phyloP scores from a whole-genome alignment of 1,140 invertebrate genomes.

The Danaus plexippus region DNA sequence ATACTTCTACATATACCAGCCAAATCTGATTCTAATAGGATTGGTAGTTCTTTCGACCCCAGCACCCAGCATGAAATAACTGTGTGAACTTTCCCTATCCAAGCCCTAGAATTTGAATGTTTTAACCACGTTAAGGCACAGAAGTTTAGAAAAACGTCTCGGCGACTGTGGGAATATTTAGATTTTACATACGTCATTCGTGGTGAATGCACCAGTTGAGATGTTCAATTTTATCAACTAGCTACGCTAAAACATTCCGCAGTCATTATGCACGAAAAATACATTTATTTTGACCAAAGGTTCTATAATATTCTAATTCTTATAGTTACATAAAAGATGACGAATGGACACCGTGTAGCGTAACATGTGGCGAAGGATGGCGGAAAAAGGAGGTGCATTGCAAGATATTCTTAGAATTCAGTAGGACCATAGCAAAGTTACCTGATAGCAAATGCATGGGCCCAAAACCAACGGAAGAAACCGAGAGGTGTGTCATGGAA shows the following conservation, averaged over 20 bases:
- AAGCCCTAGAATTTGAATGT: constrained; percentile 9
- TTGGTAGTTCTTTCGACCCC: constrained; percentile 37
- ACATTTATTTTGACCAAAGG: no score
- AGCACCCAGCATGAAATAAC: constrained; percentile 34
- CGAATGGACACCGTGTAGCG: constrained; percentile 91
- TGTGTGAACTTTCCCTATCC: constrained; percentile 12
- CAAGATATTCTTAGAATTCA: constrained; percentile 95
- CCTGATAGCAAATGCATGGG: constrained; percentile 92
- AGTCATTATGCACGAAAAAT: constrained; percentile 7
- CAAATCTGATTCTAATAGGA: constrained; percentile 47
- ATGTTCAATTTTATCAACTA: no score
- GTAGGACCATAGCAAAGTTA: constrained; percentile 85
- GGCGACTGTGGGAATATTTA: background rate
- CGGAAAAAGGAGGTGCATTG: constrained; percentile 87
- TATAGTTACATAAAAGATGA: constrained; percentile 74
- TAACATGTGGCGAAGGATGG: constrained; percentile 90
- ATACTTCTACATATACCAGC: constrained; percentile 71
- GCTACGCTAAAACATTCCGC: constrained; percentile 4
- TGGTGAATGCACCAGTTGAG: background rate
- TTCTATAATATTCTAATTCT: constrained; percentile 7
- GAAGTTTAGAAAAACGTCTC: constrained; percentile 3
- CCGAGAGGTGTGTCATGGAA: constrained; percentile 83
- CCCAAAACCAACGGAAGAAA: constrained; percentile 83
- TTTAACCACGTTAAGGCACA: constrained; percentile 10
- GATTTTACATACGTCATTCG: background rate